phyloP scores from a whole-genome alignment of 2,888 invertebrate genomes.

The Seladonia tumulorum region DNA sequence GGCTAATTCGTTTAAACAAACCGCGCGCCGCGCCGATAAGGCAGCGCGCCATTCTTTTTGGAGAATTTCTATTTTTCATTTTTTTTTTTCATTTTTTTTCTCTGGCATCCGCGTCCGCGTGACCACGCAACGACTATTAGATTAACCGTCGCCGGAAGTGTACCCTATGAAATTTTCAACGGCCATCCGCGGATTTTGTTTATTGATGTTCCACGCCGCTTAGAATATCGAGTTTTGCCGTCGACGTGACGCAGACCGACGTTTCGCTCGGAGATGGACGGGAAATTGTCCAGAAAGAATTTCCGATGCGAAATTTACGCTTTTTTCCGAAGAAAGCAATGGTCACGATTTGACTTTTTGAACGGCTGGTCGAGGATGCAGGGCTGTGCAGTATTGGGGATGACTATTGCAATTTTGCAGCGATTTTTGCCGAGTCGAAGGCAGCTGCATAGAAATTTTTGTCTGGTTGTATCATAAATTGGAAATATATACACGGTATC shows the following conservation, averaged over 20 bases:
- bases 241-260: neutral
- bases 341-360: neutral
- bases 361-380: neutral
- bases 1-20: conserved; percentile 27
- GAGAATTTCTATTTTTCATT: neutral
- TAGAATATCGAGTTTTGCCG: conserved; percentile 25
- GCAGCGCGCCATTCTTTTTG: neutral
- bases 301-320: neutral
- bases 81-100: conserved; percentile 1
- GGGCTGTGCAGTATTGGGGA: no score
- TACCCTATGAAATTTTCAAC: conserved; percentile 9
- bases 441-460: no score
- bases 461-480: no score
- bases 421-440: no score
- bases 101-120: conserved; percentile 8
- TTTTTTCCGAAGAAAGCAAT: neutral
- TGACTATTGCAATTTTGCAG: no score
- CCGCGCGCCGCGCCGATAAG: conserved; percentile 35
- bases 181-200: conserved; percentile 11
- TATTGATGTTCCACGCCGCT: conserved; percentile 13
- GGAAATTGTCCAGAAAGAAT: neutral
- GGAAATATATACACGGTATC: no score
- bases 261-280: neutral
- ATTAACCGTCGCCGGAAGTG: neutral
- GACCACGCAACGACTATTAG: conserved; percentile 32